Percentiles rank a stretch among this genome's conserved stretches.
Conservation (phyloP, 2,888 invertebrate species). For the Helicoverpa assulta region DNA sequence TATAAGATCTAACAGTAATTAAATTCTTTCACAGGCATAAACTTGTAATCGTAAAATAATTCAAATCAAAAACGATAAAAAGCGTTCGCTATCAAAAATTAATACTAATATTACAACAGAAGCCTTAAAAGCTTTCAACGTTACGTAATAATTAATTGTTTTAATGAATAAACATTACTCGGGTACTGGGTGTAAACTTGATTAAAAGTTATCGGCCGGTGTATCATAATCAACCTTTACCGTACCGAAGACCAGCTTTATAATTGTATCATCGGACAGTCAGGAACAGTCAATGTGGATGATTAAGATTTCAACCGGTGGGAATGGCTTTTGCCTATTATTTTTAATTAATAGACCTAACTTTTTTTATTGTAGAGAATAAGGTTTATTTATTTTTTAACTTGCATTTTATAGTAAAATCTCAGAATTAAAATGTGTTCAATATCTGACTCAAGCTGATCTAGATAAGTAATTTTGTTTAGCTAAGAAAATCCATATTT, state of each 20-base stretch:
- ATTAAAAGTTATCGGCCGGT: slow-evolving; percentile 63
- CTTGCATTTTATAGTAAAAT: neutral
- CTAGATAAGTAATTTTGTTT: neutral
- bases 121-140: slow-evolving; percentile 58
- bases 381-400: neutral
- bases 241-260: slow-evolving; percentile 46
- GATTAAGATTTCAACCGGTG: slow-evolving; percentile 42
- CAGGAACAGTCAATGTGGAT: slow-evolving; percentile 36
- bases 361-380: too few relatives aligned
- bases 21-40: slow-evolving; percentile 25
- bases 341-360: neutral
- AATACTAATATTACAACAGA: slow-evolving; percentile 54
- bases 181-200: slow-evolving; percentile 62
- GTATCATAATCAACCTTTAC: slow-evolving; percentile 58
- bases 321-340: slow-evolving; percentile 43
- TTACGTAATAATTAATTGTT: slow-evolving; percentile 65
- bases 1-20: slow-evolving; percentile 29
- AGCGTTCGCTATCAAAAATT: slow-evolving; percentile 40
- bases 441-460: neutral
- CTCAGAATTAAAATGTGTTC: too few relatives aligned
- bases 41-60: slow-evolving; percentile 47
- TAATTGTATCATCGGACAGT: slow-evolving; percentile 54
- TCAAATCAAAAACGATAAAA: slow-evolving; percentile 52
- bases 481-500: neutral
- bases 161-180: slow-evolving; percentile 64